Percentiles rank a stretch among this genome's conserved stretches.
Conservation (phyloP, 2,797 vertebrate genomes). For the Anisognathus igniventris region DNA sequence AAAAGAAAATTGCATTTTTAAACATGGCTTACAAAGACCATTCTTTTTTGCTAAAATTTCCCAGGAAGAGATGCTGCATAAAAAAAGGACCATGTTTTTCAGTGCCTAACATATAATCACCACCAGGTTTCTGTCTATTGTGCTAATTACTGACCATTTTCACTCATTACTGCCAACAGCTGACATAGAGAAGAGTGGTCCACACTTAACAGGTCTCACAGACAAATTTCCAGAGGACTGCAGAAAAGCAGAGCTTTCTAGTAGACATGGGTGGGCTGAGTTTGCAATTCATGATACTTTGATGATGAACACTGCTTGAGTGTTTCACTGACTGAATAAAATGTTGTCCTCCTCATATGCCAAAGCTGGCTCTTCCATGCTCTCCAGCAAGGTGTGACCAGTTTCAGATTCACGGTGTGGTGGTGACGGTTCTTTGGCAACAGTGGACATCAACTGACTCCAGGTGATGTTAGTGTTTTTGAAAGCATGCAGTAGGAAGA, state of each 20-base stretch:
- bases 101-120: not conserved
- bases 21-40: not conserved
- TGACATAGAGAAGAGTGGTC: not conserved
- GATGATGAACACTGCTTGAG: not conserved
- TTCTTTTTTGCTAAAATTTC: not conserved
- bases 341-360: constrained; percentile 67
- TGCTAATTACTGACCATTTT: not conserved
- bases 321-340: constrained; percentile 56
- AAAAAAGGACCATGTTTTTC: not conserved
- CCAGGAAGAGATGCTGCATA: not conserved
- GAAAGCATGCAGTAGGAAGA: constrained; percentile 79
- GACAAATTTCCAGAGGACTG: not conserved
- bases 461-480: constrained; percentile 74
- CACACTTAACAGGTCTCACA: not conserved
- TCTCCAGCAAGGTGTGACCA: constrained; percentile 71
- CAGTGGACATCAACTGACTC: constrained; percentile 67
- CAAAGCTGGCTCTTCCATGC: constrained; percentile 35
- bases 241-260: not conserved
- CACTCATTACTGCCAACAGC: not conserved
- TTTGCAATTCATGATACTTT: not conserved
- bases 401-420: constrained; percentile 19
- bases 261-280: not conserved
- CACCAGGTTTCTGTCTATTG: not conserved
- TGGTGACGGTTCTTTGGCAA: constrained; percentile 36
- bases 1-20: not conserved